A percentile compares a stretch with the other conserved stretches of the same genome.
Conservation (phyloP, 1,140 invertebrate species). For the Thaumatotibia leucotreta region DNA sequence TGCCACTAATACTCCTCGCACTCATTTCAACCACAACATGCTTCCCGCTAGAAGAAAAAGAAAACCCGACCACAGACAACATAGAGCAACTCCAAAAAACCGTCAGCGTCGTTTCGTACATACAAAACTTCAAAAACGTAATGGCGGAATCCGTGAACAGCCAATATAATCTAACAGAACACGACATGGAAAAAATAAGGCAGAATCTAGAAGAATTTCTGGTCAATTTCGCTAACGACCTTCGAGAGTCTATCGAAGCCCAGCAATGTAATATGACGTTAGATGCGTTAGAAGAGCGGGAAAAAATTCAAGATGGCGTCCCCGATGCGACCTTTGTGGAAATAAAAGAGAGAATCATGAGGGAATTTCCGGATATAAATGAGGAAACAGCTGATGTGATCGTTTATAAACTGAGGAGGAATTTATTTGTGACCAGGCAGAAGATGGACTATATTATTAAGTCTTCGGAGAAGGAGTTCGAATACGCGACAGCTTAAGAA, state of each 20-base stretch:
- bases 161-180: neutral
- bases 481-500: neutral
- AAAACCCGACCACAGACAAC: neutral
- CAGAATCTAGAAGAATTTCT: slow-evolving; percentile 31
- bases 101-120: neutral
- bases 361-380: slow-evolving; percentile 29
- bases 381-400: slow-evolving; percentile 27
- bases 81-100: neutral
- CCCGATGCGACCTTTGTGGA: slow-evolving; percentile 33
- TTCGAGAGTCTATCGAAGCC: slow-evolving; percentile 29
- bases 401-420: slow-evolving; percentile 31
- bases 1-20: neutral
- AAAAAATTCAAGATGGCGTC: slow-evolving; percentile 32
- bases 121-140: neutral
- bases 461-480: neutral
- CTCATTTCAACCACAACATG: neutral
- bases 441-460: slow-evolving; percentile 32
- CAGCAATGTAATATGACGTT: slow-evolving; percentile 8
- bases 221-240: slow-evolving; percentile 29
- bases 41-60: neutral
- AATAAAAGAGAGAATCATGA: slow-evolving; percentile 28
- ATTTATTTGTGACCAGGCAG: slow-evolving; percentile 28
- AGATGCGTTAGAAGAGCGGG: neutral
- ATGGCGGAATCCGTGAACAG: neutral
- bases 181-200: slow-evolving; percentile 12